Percentiles rank a stretch among this genome's conserved stretches.
Evolutionary conservation across 2,888 invertebrate genomes (phyloP).

Genomic region (Pedicia rivosa): DNA sequence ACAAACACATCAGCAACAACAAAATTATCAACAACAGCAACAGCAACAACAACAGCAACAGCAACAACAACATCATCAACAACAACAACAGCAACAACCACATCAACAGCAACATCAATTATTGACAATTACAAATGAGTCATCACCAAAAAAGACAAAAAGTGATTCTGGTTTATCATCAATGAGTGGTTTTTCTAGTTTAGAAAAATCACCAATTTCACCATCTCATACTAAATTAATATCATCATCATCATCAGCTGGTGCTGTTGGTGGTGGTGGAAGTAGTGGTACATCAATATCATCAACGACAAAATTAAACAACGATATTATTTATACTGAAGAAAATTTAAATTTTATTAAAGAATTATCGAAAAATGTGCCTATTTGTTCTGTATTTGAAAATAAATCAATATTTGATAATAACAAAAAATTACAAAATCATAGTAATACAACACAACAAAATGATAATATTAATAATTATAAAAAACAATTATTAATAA

Average conservation of each 20-base stretch:
- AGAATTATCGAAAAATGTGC: slow-evolving; percentile 29
- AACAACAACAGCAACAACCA: slow-evolving; percentile 19
- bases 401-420: slow-evolving; percentile 28
- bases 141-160: slow-evolving; percentile 35
- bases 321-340: slow-evolving; percentile 24
- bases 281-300: background rate
- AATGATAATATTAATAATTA: background rate
- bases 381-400: slow-evolving; percentile 29
- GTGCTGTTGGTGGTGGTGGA: slow-evolving; percentile 3
- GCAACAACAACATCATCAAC: background rate
- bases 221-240: slow-evolving; percentile 27
- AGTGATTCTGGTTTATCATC: slow-evolving; percentile 78
- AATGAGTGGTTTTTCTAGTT: slow-evolving; percentile 73
- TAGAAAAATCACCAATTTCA: slow-evolving; percentile 72
- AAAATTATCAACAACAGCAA: too few species aligned
- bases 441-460: slow-evolving; percentile 21
- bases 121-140: slow-evolving; percentile 31
- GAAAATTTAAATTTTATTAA: slow-evolving; percentile 29
- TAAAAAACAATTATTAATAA: background rate
- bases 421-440: slow-evolving; percentile 16
- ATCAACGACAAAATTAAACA: slow-evolving; percentile 8
- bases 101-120: background rate
- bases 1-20: too few species aligned
- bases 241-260: slow-evolving; percentile 4
- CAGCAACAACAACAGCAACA: slow-evolving; percentile 8